A percentile compares a stretch with the other conserved stretches of the same genome.
These are phyloP conservation scores for Aselliscus stoliczkanus DNA, from an alignment of 2,797 vertebrate genomes.

Conservation along the genomic window DNA sequence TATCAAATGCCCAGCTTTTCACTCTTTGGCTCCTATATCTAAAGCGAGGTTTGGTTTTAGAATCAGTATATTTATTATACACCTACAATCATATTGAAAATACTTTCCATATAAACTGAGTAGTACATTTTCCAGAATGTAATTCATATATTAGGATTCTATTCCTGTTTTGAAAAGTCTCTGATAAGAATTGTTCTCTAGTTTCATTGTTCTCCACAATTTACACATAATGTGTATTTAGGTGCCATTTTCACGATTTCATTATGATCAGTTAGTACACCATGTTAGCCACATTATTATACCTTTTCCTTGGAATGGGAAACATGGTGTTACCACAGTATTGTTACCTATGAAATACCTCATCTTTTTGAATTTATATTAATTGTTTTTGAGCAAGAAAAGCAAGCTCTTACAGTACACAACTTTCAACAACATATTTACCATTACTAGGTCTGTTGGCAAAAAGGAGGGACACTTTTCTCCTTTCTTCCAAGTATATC, in stretches of 20 bases:
- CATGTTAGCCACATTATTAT: background rate
- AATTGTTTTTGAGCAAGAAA: background rate
- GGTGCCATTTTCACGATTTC: background rate
- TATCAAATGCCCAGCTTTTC: conserved; percentile 20
- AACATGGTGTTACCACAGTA: background rate
- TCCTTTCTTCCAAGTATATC: background rate
- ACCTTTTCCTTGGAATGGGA: background rate
- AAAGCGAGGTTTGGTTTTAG: conserved; percentile 33
- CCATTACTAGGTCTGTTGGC: background rate
- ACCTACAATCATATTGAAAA: conserved; percentile 29
- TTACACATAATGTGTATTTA: background rate
- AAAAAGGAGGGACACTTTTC: background rate
- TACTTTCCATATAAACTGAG: conserved; percentile 30
- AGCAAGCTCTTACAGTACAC: background rate
- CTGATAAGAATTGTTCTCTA: background rate
- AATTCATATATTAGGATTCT: background rate
- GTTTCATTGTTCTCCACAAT: background rate
- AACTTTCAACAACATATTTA: background rate
- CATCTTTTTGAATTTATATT: background rate
- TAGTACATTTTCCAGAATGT: background rate
- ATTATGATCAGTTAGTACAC: background rate
- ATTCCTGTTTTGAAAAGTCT: background rate
- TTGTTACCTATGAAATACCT: background rate
- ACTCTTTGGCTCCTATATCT: background rate
- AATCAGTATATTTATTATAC: conserved; percentile 27